Evolutionary conservation across 1,140 invertebrate genomes (phyloP).

Genomic region (Oreohelix idahoensis): DNA sequence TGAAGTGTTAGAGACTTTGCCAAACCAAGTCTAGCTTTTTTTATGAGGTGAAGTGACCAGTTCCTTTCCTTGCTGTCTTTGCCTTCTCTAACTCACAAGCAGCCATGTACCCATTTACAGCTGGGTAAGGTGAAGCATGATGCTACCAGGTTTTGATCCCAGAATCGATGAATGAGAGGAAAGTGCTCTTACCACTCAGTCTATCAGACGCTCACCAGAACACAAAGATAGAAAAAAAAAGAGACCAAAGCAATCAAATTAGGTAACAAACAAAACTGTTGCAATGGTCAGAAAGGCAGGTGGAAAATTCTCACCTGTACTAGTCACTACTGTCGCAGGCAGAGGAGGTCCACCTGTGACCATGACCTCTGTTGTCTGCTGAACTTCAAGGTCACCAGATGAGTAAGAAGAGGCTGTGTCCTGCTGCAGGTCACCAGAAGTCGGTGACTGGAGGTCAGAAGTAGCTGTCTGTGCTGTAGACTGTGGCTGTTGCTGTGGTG

Average conservation of each 20-base stretch:
- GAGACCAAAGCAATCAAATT: no score
- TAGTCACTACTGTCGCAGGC: not conserved
- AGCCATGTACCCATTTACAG: no score
- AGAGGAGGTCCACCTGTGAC: constrained; percentile 5
- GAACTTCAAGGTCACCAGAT: constrained; percentile 67
- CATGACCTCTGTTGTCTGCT: constrained; percentile 61
- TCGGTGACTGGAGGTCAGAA: constrained; percentile 52
- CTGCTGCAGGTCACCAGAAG: constrained; percentile 50
- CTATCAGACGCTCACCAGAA: not conserved
- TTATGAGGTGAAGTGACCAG: no score
- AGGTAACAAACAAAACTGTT: no score
- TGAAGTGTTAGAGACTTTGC: no score
- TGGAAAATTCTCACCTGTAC: not conserved
- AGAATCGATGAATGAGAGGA: no score
- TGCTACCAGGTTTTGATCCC: no score
- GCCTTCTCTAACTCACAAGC: no score
- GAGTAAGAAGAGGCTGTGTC: constrained; percentile 68
- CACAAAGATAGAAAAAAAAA: not conserved
- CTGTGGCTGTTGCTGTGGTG: not conserved
- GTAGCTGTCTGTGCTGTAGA: constrained; percentile 27
- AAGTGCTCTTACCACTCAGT: no score
- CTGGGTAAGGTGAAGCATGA: no score
- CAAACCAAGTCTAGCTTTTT: no score
- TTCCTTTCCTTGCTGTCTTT: no score
- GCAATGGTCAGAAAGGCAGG: not conserved